Percentiles rank a stretch among this genome's conserved stretches.
Conservation (phyloP, 2,113 vertebrate species). For the Xerus inauris region DNA sequence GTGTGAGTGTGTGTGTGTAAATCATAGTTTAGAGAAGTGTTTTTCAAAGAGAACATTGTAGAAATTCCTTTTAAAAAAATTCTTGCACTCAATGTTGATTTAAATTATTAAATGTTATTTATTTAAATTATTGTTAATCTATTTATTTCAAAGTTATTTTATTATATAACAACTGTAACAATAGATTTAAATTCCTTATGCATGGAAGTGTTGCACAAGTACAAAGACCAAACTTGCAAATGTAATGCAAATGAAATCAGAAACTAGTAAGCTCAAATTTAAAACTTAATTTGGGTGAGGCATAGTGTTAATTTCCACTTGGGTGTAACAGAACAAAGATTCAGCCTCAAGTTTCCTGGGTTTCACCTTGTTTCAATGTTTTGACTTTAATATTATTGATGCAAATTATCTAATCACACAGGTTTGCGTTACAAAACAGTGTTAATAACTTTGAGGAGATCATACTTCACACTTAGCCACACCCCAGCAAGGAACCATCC, state of each 20-base stretch:
- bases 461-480: neutral
- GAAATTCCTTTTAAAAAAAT: neutral
- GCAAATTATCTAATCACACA: neutral
- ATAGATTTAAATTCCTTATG: constrained; percentile 22
- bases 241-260: neutral
- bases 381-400: neutral
- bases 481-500: neutral
- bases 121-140: neutral
- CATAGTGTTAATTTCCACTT: neutral
- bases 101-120: neutral
- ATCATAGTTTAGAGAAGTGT: neutral
- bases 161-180: neutral
- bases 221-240: neutral
- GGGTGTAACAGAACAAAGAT: neutral
- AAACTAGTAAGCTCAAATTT: neutral
- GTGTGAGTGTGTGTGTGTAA: neutral
- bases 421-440: neutral
- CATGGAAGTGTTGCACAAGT: neutral
- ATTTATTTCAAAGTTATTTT: neutral
- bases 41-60: constrained; percentile 18
- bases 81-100: neutral
- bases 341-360: neutral
- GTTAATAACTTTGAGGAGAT: neutral
- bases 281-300: neutral
- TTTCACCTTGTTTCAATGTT: neutral